phyloP scores from a whole-genome alignment of 2,888 invertebrate genomes.

The Melanostoma scalare region DNA sequence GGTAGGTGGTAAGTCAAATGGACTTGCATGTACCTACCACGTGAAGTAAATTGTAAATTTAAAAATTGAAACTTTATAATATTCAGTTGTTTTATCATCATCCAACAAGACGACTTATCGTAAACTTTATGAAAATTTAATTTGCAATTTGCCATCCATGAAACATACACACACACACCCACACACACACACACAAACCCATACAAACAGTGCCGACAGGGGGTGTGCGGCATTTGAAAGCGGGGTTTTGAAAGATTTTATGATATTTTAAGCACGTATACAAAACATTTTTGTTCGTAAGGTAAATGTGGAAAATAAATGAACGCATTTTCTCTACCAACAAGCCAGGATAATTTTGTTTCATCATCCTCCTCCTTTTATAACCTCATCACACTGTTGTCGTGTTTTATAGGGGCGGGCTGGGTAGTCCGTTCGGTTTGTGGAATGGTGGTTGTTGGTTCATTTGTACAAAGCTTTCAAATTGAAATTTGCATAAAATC shows the following conservation, averaged over 20 bases:
- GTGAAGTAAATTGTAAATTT: constrained; percentile 52
- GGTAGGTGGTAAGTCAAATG: neutral
- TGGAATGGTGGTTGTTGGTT: constrained; percentile 15
- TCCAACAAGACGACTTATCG: constrained; percentile 47
- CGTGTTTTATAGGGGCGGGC: too few relatives aligned
- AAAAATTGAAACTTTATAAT: constrained; percentile 50
- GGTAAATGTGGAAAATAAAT: constrained; percentile 59
- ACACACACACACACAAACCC: constrained; percentile 2
- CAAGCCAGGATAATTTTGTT: constrained; percentile 55
- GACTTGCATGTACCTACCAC: neutral
- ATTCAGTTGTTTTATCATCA: constrained; percentile 40
- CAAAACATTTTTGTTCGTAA: constrained; percentile 40
- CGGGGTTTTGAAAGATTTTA: constrained; percentile 39
- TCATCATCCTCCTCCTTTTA: neutral
- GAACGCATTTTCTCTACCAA: constrained; percentile 57
- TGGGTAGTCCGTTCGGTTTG: neutral
- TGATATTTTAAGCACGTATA: constrained; percentile 60
- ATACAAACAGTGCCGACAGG: constrained; percentile 8
- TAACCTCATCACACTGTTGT: neutral
- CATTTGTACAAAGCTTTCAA: constrained; percentile 68
- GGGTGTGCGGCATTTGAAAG: neutral
- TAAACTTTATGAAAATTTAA: constrained; percentile 69
- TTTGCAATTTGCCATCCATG: constrained; percentile 63
- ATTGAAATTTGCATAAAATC: constrained; percentile 72
- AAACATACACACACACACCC: constrained; percentile 3